These are phyloP conservation scores for Amblyopsis hoosieri DNA, from an alignment of 2,797 vertebrate genomes.

Conservation along the genomic window DNA sequence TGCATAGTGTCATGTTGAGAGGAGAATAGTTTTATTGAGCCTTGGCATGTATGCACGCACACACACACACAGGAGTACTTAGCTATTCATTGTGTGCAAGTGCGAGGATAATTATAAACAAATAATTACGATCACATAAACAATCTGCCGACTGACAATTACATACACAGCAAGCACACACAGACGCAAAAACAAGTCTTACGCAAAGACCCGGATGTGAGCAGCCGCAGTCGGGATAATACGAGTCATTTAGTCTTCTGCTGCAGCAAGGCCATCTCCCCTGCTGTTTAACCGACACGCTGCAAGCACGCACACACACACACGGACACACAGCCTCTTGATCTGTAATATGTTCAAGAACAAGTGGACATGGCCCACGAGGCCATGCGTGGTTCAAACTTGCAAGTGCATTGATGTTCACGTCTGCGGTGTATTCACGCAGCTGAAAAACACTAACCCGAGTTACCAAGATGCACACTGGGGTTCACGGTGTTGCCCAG, in stretches of 20 bases:
- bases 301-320: conserved; percentile 33
- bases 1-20: no score
- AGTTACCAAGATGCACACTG: not conserved
- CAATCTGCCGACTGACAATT: conserved; percentile 27
- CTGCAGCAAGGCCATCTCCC: conserved; percentile 19
- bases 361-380: not conserved
- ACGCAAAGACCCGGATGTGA: conserved; percentile 10
- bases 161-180: conserved; percentile 21
- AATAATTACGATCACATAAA: not conserved
- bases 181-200: not conserved
- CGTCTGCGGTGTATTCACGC: not conserved
- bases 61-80: conserved; percentile 6
- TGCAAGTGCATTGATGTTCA: not conserved
- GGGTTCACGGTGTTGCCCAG: no score
- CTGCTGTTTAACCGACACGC: conserved; percentile 36
- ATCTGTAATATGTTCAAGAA: conserved; percentile 23
- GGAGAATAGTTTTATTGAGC: no score
- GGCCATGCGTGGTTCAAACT: not conserved
- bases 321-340: conserved; percentile 22
- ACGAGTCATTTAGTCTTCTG: no score
- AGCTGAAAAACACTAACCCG: not conserved
- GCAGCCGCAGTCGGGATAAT: conserved; percentile 61
- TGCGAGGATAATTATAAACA: not conserved
- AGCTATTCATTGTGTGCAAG: not conserved
- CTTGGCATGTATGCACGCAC: conserved; percentile 1